Base-by-base conservation (phyloP, 2,888 invertebrate species). In the Euplagia quadripunctaria region DNA sequence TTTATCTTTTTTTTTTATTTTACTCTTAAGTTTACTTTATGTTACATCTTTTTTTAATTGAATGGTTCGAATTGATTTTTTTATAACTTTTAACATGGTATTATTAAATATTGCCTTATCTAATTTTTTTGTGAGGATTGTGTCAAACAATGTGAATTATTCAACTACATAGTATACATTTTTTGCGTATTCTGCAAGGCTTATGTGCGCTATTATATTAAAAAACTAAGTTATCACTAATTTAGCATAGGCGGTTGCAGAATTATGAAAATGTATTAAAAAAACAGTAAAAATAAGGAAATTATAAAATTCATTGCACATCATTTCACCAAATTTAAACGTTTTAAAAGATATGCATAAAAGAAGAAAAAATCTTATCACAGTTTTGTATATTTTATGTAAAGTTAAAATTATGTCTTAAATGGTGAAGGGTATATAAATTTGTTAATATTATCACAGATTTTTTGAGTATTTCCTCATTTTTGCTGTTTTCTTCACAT, bases 181-280 rank as follows among this genome's bases (percentile, higher is more conserved):
- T 51, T 20, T 64, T 73, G 55, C 64, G 55, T 72, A 73, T 79
- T 74, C 75, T 70, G 75, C 64, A 73, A 82, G 71, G 70, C 74
- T 82, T 73, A 69, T 42, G 51, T 73, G 69, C 65, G 52, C 63
- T 70, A 65, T 71, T 74, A 71, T 31, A 64, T 73, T 64, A 63
- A 64, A 69, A 69, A 71, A 74, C 51, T 77, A 68, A 71, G 69
- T 70, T 58, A 42, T 58, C 71, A 55, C 71, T 79, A 79, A 31
- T 73, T 75, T 79, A 79, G 51, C 68, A 66, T 81, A 84, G 85
- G 83, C 83, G 84, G 84, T 79, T 76, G 75, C 69, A 70, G 71
- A 80, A 81, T 81, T 72, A 73, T 77, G 75, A 72, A 78, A 73
- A 76, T 64, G 20, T 51, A 43, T 72, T 46, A 46, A 20, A 71